These are phyloP conservation scores for Oscheius sp. DNA, from an alignment of 2,888 invertebrate genomes.

Conservation along the genomic window DNA sequence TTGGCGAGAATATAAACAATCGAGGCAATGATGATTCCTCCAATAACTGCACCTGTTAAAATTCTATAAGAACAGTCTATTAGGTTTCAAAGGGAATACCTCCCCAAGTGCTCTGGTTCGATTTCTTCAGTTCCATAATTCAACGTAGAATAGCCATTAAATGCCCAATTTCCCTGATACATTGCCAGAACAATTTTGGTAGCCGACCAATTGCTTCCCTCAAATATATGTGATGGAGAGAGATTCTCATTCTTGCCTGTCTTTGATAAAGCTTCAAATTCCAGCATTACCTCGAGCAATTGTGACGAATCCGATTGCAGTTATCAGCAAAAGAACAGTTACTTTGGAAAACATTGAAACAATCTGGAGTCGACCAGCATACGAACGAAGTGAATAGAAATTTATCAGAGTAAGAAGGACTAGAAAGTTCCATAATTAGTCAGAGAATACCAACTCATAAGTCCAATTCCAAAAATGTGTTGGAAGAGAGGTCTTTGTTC, in stretches of 20 bases:
- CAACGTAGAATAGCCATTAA: constrained; percentile 49
- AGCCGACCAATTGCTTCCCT: constrained; percentile 36
- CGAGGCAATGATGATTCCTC: constrained; percentile 43
- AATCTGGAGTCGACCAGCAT: constrained; percentile 45
- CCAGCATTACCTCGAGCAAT: constrained; percentile 35
- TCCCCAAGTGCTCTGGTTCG: constrained; percentile 40
- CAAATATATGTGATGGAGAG: constrained; percentile 34
- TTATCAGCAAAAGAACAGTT: constrained; percentile 40
- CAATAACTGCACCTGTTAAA: constrained; percentile 42
- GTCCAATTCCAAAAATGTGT: constrained; percentile 43
- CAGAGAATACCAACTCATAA: constrained; percentile 38
- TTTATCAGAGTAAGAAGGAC: constrained; percentile 46
- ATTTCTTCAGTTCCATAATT: constrained; percentile 56
- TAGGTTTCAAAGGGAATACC: constrained; percentile 27
- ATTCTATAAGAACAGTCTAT: constrained; percentile 30
- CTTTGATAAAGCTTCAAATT: not conserved
- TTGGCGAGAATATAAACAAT: constrained; percentile 48
- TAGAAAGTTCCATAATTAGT: constrained; percentile 24
- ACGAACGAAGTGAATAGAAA: constrained; percentile 47
- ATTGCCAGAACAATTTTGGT: constrained; percentile 46
- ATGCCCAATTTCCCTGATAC: constrained; percentile 56
- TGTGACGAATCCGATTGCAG: constrained; percentile 41
- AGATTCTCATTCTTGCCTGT: constrained; percentile 34
- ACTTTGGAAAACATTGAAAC: constrained; percentile 47
- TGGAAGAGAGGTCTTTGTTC: constrained; percentile 17